These are phyloP conservation scores for Drosophila melanica DNA, from an alignment of 1,140 invertebrate species.

Conservation along the genomic window DNA sequence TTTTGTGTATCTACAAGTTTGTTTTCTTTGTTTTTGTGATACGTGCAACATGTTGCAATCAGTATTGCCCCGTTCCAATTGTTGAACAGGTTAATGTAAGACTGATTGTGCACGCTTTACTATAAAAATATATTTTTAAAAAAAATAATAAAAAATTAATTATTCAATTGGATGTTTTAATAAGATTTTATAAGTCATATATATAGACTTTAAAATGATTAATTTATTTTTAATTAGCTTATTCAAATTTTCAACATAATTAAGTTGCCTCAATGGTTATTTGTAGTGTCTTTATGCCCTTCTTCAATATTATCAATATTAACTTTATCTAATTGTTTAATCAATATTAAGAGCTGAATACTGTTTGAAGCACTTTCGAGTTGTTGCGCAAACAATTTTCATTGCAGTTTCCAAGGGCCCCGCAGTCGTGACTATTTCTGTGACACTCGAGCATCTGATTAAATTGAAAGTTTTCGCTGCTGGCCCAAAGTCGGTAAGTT, in stretches of 20 bases:
- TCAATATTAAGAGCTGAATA: not conserved
- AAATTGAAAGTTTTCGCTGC: slow-evolving; percentile 66
- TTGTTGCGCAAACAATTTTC: slow-evolving; percentile 33
- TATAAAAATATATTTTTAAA: too few relatives aligned
- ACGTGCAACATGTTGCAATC: slow-evolving; percentile 44
- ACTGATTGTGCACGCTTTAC: slow-evolving; percentile 14
- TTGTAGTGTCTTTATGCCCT: not conserved
- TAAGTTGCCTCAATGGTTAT: not conserved
- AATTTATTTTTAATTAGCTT: too few relatives aligned
- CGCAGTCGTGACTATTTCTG: slow-evolving; percentile 13
- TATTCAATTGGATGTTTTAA: too few relatives aligned
- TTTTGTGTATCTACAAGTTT: slow-evolving; percentile 8
- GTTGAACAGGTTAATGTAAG: not conserved
- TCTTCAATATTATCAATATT: not conserved
- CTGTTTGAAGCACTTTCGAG: slow-evolving; percentile 16
- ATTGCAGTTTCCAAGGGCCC: slow-evolving; percentile 27
- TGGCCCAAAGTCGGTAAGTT: slow-evolving; percentile 51
- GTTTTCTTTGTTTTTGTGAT: slow-evolving; percentile 11
- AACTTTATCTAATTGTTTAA: slow-evolving; percentile 11
- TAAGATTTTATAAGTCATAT: too few relatives aligned
- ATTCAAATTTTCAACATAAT: not conserved
- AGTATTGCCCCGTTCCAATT: slow-evolving; percentile 4
- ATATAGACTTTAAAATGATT: too few relatives aligned
- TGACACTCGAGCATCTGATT: slow-evolving; percentile 70
- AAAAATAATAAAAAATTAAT: not conserved